Base-by-base conservation (phyloP, 2,797 vertebrate species). In the Thaleichthys pacificus region DNA sequence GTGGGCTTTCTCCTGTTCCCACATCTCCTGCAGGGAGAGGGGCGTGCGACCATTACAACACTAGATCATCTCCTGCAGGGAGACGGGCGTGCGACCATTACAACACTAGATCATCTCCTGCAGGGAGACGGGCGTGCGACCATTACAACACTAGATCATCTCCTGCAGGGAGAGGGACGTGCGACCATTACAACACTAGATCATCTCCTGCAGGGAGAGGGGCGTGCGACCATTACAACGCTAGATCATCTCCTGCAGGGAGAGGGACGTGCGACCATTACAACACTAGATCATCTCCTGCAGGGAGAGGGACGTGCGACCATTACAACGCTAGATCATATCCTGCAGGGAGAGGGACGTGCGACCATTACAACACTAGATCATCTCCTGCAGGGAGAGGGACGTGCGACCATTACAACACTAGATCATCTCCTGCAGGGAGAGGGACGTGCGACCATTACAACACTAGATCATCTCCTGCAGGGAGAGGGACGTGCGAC, bases 1-100 rank as follows among this genome's bases (percentile, higher is more conserved):
- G 78, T 96, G 95, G 0, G 80, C 80, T 84, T 96, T 96, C 77
- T 96, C 95, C 77, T 96, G 95, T 86, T 96, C 89, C 94, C 94
- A 96, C 95, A 96, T 96, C 85, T 93, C 91, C 95, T 96, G 90
- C 12, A 85, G 83, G 69, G 35, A 4, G 19, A 47, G 42, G 42
- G 42, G 2, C 0, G 38, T 42, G 38, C 38, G 8, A 42, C 9
- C 38, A 2, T 42, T 1, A 11, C 9, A 42, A 11, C 38, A 42
- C 38, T 42, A 42, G 38, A 42, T 42, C 26, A 0, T 28, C 26
- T 28, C 26, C 26, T 28, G 26, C 9, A 96, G 0, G 0, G 93
- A 93, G 0, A 91, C 93, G 0, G 91, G 83, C 0, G 89, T 86
- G 0, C 88, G 90, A 56, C 93, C 81, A 2, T 95, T 91, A n/a